Evolutionary conservation across 2,797 vertebrate genomes (phyloP), one percentile per base, ranked within the genome.

Genomic region (Melanogrammus aeglefinus): DNA sequence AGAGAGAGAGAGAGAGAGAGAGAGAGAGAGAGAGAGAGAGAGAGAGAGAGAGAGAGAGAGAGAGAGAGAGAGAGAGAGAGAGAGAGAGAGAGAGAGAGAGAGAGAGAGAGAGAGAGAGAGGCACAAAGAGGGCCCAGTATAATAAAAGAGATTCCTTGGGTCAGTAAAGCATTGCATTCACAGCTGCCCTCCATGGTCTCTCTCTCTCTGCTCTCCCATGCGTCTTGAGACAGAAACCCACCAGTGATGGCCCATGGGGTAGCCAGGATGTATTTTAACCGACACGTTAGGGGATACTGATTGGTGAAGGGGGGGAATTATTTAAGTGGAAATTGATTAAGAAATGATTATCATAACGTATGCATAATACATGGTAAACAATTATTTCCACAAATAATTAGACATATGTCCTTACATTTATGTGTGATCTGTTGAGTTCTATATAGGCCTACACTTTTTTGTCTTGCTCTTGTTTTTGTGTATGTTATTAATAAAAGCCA

Each of bases 131-230:
- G 93, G 82, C 83, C 87, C 88, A 69, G 63, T 69, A 84, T 93
- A 94, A 95, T 95, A 94, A 95, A 95, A 93, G 94, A 92, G 95
- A 95, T 95, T 95, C 95, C 94, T 94, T 90, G 92, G 94, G 94
- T 94, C 94, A 95, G 92, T 93, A 94, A 94, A 95, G 94, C 95
- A 94, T 94, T 93, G 93, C 94, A 94, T 94, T 95, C 92, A 93
- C 88, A 90, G 88, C 90, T 88, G 91, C 91, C 88, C 89, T 85
- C 90, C 86, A 84, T 74, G 86, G 77, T 88, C 87, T 88, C 81
- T 87, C 81, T 87, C 63, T 69, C 63, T 27, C 63, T 69, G 63
- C 63, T 69, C 63, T 69, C 63, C 63, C 63, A 91, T 90, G 91
- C 88, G 91, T 88, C 86, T 88, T 90, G 83, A 86, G 85, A 88